These are phyloP conservation scores for Pararge aegeria DNA, from an alignment of 1,140 invertebrate species.

Conservation along the genomic window DNA sequence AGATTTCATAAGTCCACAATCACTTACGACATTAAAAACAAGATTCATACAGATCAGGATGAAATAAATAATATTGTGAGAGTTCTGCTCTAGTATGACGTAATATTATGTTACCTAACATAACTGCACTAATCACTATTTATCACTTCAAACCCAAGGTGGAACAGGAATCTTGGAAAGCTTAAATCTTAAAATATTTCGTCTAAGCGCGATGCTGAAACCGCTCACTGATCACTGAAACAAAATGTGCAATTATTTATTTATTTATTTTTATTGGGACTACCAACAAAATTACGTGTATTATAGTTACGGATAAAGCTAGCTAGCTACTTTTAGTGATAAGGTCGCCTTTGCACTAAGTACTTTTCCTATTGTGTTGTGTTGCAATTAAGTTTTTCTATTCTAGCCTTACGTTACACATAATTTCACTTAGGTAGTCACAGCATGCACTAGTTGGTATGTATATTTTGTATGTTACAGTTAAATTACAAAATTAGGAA, in stretches of 20 bases:
- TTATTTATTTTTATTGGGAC: not conserved
- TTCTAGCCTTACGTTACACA: too few species aligned
- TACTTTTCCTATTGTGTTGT: too few species aligned
- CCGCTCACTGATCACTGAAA: slow-evolving; percentile 58
- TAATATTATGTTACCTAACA: slow-evolving; percentile 68
- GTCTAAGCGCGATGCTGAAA: slow-evolving; percentile 49
- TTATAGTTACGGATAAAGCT: too few species aligned
- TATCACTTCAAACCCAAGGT: slow-evolving; percentile 74
- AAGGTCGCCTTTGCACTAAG: too few species aligned
- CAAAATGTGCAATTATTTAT: slow-evolving; percentile 20
- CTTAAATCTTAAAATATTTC: slow-evolving; percentile 67
- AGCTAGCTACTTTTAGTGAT: too few species aligned
- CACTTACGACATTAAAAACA: slow-evolving; percentile 69
- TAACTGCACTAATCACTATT: slow-evolving; percentile 74
- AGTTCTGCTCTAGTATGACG: slow-evolving; percentile 65
- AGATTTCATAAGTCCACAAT: slow-evolving; percentile 71
- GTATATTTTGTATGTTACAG: too few species aligned
- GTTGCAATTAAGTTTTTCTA: too few species aligned
- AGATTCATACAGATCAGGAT: slow-evolving; percentile 76
- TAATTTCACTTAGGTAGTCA: too few species aligned
- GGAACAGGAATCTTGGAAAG: slow-evolving; percentile 74
- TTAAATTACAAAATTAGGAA: too few species aligned
- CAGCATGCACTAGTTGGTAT: too few species aligned
- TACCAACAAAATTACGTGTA: too few species aligned
- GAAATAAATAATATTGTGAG: slow-evolving; percentile 77